A percentile compares a stretch with the other conserved stretches of the same genome.
Evolutionary conservation across 2,797 vertebrate species (phyloP).

Genomic region (Catamblyrhynchus diadema): DNA sequence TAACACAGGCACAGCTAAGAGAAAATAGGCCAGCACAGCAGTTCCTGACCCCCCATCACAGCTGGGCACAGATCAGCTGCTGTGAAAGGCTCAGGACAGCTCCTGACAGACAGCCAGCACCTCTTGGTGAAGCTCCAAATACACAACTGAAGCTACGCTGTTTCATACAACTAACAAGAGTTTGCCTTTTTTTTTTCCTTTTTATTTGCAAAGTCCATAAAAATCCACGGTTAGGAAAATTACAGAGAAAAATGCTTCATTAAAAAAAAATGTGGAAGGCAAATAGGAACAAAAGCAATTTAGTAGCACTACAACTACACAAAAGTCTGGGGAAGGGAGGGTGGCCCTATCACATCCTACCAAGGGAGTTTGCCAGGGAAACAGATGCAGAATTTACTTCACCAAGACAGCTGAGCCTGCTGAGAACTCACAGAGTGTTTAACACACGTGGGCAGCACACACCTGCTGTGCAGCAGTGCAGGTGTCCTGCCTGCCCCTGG

Average conservation of each 20-base stretch:
- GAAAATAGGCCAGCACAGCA: neutral
- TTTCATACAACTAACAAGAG: neutral
- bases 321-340: neutral
- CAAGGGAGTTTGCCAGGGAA: neutral
- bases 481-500: neutral
- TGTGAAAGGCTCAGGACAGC: neutral
- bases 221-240: constrained; percentile 15
- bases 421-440: neutral
- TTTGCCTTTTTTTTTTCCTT: neutral
- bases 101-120: neutral
- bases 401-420: neutral
- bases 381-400: neutral
- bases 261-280: neutral
- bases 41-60: neutral
- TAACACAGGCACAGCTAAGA: neutral
- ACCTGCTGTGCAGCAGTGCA: neutral
- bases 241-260: neutral
- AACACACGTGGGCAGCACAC: neutral
- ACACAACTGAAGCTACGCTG: neutral
- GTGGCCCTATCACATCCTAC: neutral
- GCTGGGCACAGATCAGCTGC: neutral
- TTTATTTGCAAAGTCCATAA: constrained; percentile 40
- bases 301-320: neutral
- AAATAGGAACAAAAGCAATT: neutral
- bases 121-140: neutral